These are phyloP conservation scores for Pseudanteris insignis DNA, from an alignment of 2,888 invertebrate genomes.

Conservation along the genomic window DNA sequence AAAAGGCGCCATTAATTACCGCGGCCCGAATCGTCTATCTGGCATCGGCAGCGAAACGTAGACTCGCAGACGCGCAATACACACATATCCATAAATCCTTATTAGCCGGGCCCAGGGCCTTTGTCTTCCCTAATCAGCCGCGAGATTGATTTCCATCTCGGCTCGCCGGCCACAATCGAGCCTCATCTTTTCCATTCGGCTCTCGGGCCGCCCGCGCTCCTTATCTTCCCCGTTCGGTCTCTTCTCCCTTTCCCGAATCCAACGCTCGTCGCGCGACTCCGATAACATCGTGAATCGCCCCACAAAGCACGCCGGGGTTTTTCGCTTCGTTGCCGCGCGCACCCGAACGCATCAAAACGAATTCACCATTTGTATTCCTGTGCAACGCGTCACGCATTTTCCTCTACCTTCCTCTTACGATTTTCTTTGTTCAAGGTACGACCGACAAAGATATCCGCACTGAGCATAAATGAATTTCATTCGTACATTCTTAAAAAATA, in stretches of 20 bases:
- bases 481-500: no score
- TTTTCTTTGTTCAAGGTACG: no score
- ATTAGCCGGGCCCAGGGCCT: slow-evolving; percentile 11
- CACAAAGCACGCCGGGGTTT: slow-evolving; percentile 11
- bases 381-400: no score
- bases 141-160: slow-evolving; percentile 31
- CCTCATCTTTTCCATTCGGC: slow-evolving; percentile 29
- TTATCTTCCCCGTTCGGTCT: slow-evolving; percentile 28
- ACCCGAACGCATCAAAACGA: no score
- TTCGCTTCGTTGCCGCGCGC: no score
- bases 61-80: neutral
- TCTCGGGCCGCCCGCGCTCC: neutral
- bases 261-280: slow-evolving; percentile 11
- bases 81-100: slow-evolving; percentile 19
- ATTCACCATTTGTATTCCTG: no score
- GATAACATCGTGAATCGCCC: slow-evolving; percentile 22
- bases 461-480: no score
- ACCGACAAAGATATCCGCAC: no score
- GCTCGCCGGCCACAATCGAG: slow-evolving; percentile 4
- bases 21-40: neutral
- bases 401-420: no score
- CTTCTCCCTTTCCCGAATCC: slow-evolving; percentile 34
- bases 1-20: neutral
- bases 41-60: neutral
- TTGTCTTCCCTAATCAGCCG: slow-evolving; percentile 27